Percentiles rank a stretch among this genome's conserved stretches.
phyloP scores from a whole-genome alignment of 2,888 invertebrate genomes.

The Troides aeacus region DNA sequence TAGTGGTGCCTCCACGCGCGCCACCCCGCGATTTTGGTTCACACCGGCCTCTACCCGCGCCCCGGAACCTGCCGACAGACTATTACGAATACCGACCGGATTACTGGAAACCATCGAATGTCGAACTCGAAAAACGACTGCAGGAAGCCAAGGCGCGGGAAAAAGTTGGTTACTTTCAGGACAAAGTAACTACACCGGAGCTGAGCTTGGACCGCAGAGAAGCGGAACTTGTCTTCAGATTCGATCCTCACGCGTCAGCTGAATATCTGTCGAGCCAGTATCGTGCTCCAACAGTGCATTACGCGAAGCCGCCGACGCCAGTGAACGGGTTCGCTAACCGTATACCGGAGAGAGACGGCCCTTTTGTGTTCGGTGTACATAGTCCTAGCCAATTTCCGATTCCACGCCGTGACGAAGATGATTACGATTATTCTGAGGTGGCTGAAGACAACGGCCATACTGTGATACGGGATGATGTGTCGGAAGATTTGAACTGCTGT shows the following conservation, averaged over 20 bases:
- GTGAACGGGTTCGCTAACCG: constrained; percentile 68
- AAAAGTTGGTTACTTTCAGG: constrained; percentile 75
- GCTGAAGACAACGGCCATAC: constrained; percentile 65
- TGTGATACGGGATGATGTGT: constrained; percentile 68
- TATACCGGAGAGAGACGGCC: constrained; percentile 75
- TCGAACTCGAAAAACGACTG: constrained; percentile 70
- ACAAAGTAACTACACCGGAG: constrained; percentile 69
- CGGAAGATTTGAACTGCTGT: constrained; percentile 73
- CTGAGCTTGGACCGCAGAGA: constrained; percentile 70
- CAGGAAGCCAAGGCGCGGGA: constrained; percentile 69
- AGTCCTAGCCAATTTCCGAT: constrained; percentile 75
- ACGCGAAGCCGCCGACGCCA: constrained; percentile 69
- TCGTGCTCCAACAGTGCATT: constrained; percentile 67
- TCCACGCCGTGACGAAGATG: constrained; percentile 64
- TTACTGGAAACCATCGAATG: constrained; percentile 75
- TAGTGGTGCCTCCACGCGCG: constrained; percentile 68
- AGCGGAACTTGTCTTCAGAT: constrained; percentile 73
- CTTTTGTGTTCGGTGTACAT: constrained; percentile 82
- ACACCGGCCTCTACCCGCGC: constrained; percentile 60
- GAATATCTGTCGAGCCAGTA: constrained; percentile 71
- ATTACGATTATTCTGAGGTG: constrained; percentile 75
- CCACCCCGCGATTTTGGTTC: constrained; percentile 69
- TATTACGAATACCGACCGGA: constrained; percentile 64
- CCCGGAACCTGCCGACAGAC: constrained; percentile 54
- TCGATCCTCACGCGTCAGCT: constrained; percentile 70